Base-by-base conservation (phyloP, 2,888 invertebrate species). In the Aethes cnicana region DNA sequence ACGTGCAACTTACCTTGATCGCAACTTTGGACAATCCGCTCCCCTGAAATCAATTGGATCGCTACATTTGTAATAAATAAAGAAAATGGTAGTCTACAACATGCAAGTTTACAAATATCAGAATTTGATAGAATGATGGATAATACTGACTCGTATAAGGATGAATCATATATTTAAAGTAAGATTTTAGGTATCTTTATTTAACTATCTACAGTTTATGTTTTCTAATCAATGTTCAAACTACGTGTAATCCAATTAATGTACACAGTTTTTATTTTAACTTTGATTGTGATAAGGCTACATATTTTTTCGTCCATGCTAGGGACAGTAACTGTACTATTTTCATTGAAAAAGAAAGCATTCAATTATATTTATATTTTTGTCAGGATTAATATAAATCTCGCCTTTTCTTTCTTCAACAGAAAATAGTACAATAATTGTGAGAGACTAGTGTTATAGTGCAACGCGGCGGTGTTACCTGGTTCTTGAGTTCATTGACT, bases 401-500 rank as follows among this genome's bases (percentile, higher is more conserved):
- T 17, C 2, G 5, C 4, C 21, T 25, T 37, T 3, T 8, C 7
- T 11, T 32, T 33, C 23, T 46, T 26, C 44, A 33, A 46, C 25
- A 18, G 11, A 26, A 50, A 39, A 46, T 39, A 46, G 52, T 46
- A 52, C 44, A 46, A 26, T 52, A 20, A 39, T 32, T 43, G 44
- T 46, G 39, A 23, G 3, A 12, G 25, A 14, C 14, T 32, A 35
- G 21, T 52, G n/a, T 14, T 28, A 12, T n/a, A 54, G 50, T 58
- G 47, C 32, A 59, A 59, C 53, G 61, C 50, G 53, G 54, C 59
- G 53, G 35, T 17, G 53, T 82, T 83, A 90, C 90, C 90, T 90
- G 90, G 64, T 89, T 90, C 62, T 90, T 91, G 91, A 95, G 95
- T 92, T 97, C 97, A 87, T 96, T 96, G 66, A 98, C 96, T 92